Percentiles rank a stretch among this genome's conserved stretches.
phyloP scores from a whole-genome alignment of 2,888 invertebrate species.

The Pachymerium ferrugineum region DNA sequence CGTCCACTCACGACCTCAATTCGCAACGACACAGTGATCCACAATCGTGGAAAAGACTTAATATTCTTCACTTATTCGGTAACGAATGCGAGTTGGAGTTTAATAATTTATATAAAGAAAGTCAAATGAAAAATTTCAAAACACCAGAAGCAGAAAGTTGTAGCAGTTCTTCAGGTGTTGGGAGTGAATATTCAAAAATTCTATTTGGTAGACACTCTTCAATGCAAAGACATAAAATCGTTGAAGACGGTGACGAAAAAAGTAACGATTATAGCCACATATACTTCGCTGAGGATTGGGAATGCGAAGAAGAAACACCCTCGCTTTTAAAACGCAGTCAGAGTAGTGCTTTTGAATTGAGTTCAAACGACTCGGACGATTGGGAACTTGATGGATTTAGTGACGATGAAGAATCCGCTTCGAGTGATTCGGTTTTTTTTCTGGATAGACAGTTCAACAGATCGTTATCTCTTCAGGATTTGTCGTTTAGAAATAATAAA shows the following conservation, averaged over 20 bases:
- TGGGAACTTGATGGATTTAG: background rate
- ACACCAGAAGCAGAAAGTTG: background rate
- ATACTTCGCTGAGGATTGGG: background rate
- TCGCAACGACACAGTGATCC: background rate
- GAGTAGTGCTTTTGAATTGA: background rate
- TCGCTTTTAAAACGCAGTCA: background rate
- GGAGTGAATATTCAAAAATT: background rate
- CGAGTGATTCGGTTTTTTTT: background rate
- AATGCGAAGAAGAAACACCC: background rate
- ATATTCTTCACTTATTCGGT: background rate
- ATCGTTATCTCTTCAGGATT: background rate
- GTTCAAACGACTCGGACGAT: background rate
- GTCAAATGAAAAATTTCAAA: background rate
- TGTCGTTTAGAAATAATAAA: background rate
- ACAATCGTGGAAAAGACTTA: constrained; percentile 25
- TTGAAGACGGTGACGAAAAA: background rate
- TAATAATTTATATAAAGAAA: background rate
- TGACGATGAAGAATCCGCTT: background rate
- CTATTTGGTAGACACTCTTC: background rate
- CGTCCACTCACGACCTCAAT: background rate
- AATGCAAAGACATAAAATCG: background rate
- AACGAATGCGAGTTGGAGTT: constrained; percentile 21
- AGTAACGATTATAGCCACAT: background rate
- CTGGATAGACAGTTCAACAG: background rate
- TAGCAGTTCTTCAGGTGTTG: constrained; percentile 17